These are phyloP conservation scores for Xenopus laevis DNA, from an alignment of 2,113 vertebrate species.

Conservation along the genomic window DNA sequence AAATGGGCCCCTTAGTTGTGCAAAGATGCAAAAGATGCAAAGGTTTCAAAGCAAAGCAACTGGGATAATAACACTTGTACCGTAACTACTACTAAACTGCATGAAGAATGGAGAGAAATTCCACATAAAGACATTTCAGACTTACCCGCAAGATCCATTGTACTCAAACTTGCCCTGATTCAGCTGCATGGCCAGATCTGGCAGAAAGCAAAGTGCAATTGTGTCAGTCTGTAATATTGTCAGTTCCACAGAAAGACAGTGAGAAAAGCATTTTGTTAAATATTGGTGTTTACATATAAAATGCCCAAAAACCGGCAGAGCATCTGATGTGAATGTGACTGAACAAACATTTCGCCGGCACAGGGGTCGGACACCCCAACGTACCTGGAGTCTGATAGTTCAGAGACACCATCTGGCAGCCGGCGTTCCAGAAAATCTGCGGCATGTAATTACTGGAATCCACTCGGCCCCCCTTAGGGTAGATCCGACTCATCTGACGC, in stretches of 20 bases:
- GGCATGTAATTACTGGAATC: slow-evolving; percentile 99
- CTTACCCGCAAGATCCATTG: slow-evolving; percentile 96
- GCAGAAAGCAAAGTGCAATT: slow-evolving; percentile 58
- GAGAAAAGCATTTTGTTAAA: slow-evolving; percentile 47
- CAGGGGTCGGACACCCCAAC: slow-evolving; percentile 55
- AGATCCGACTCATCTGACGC: slow-evolving; percentile 98
- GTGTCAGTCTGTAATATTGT: not conserved
- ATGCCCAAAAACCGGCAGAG: slow-evolving; percentile 55
- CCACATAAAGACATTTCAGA: no score
- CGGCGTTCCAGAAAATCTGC: slow-evolving; percentile 99
- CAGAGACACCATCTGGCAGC: slow-evolving; percentile 99
- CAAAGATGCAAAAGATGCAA: no score
- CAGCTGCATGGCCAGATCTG: slow-evolving; percentile 98
- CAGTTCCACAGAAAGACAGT: no score
- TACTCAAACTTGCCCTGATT: slow-evolving; percentile 99
- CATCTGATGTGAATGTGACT: slow-evolving; percentile 53
- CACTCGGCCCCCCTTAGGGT: slow-evolving; percentile 97
- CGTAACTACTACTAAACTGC: no score
- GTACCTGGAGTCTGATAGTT: slow-evolving; percentile 99
- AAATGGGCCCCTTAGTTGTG: no score
- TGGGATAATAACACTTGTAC: no score
- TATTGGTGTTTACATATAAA: slow-evolving; percentile 57
- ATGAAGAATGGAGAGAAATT: no score
- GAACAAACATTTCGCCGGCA: slow-evolving; percentile 51
- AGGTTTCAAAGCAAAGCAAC: no score